A percentile compares a stretch with the other conserved stretches of the same genome.
These are phyloP conservation scores for Corella eumyota DNA, from an alignment of 23 tunicate species.

Conservation along the genomic window DNA sequence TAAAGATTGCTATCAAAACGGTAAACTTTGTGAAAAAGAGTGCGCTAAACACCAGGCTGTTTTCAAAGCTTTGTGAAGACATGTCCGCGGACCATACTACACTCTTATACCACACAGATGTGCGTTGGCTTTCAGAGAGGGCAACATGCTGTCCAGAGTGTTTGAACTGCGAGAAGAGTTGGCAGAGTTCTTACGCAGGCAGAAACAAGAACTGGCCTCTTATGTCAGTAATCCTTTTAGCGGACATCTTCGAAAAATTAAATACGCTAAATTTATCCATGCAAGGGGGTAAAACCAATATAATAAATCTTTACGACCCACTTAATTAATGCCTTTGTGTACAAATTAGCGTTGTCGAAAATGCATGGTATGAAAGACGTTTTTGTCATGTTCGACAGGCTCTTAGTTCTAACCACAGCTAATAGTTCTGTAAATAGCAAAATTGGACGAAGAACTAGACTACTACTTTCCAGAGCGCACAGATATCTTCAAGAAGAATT, in stretches of 20 bases:
- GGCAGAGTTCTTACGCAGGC: conserved; percentile 16
- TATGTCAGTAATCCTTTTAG: conserved; percentile 23
- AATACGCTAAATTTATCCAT: conserved; percentile 35
- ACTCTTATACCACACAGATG: conserved; percentile 28
- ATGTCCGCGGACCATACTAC: conserved; percentile 49
- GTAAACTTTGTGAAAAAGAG: conserved; percentile 45
- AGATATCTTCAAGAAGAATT: conserved; percentile 27
- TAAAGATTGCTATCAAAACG: conserved; percentile 47
- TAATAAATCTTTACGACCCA: conserved; percentile 26
- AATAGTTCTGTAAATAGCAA: conserved; percentile 6
- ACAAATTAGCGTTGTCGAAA: conserved; percentile 35
- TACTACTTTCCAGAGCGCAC: conserved; percentile 19
- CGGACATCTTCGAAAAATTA: conserved; percentile 35
- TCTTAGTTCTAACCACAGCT: conserved; percentile 15
- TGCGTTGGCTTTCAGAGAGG: conserved; percentile 19
- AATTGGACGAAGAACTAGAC: conserved; percentile 17
- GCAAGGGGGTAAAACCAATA: conserved; percentile 29
- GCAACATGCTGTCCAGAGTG: conserved; percentile 28
- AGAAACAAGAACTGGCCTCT: conserved; percentile 33
- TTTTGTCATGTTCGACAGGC: conserved; percentile 24
- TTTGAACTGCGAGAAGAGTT: conserved; percentile 31
- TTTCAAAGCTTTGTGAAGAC: conserved; percentile 32
- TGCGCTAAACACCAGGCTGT: conserved; percentile 33
- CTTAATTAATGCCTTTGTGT: conserved; percentile 30
- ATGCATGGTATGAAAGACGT: conserved; percentile 11